Evolutionary conservation across 2,797 vertebrate species (phyloP).

Genomic region (Capromys pilorides): DNA sequence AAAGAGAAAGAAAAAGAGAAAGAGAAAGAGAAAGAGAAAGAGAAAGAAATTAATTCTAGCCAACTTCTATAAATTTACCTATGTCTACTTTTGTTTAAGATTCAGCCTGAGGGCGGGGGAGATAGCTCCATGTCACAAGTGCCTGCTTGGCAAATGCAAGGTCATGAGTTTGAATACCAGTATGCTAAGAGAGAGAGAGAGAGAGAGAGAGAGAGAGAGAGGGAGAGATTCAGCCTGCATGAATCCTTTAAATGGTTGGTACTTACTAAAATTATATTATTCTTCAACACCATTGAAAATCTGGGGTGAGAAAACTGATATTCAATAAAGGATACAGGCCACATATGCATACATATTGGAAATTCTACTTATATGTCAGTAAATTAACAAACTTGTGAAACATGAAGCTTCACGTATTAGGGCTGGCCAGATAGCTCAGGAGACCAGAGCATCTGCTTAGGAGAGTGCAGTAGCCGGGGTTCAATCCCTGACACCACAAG

Average conservation of each 20-base stretch:
- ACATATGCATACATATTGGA: not conserved
- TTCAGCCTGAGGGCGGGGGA: not conserved
- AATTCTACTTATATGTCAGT: not conserved
- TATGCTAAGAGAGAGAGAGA: too few relatives aligned
- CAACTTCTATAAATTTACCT: not conserved
- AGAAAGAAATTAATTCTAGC: not conserved
- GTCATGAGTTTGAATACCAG: too few relatives aligned
- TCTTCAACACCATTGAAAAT: not conserved
- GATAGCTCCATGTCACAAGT: too few relatives aligned
- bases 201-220: too few relatives aligned
- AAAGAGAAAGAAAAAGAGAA: too few relatives aligned
- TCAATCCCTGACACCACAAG: too few relatives aligned
- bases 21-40: too few relatives aligned
- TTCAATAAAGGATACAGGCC: not conserved
- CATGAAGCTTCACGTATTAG: not conserved
- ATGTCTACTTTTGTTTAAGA: not conserved
- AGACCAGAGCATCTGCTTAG: too few relatives aligned
- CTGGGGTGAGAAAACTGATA: not conserved
- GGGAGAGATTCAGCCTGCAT: too few relatives aligned
- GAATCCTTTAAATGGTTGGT: not conserved
- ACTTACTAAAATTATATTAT: not conserved
- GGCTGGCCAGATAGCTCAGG: too few relatives aligned
- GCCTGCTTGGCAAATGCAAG: too few relatives aligned
- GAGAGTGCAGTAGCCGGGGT: too few relatives aligned
- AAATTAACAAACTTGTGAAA: not conserved